Percentiles rank a stretch among this genome's conserved stretches.
Conservation (phyloP, 2,797 vertebrate species). For the Gadopsis bispinosus region DNA sequence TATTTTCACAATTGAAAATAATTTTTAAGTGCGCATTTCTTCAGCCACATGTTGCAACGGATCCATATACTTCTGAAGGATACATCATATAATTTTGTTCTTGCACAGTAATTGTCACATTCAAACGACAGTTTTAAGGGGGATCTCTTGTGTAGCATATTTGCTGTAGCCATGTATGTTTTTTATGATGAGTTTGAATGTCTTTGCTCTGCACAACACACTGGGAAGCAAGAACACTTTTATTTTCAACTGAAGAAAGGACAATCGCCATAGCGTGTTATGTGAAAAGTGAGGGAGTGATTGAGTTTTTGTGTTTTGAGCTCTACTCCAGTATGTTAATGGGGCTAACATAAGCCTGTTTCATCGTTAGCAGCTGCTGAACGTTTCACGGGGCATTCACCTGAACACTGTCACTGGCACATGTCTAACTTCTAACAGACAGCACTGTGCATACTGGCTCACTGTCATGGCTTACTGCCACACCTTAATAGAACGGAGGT, state of each 20-base stretch:
- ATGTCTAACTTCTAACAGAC: constrained; percentile 10
- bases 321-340: constrained; percentile 43
- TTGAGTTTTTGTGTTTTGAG: constrained; percentile 4
- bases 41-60: background rate
- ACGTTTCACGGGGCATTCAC: constrained; percentile 13
- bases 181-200: background rate
- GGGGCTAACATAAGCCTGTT: constrained; percentile 53
- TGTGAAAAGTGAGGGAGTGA: background rate
- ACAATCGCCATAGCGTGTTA: background rate
- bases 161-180: background rate
- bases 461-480: background rate
- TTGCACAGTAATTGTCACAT: background rate
- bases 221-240: background rate
- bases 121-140: background rate
- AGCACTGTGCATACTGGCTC: no score
- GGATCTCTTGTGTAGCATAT: background rate
- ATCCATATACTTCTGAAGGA: background rate
- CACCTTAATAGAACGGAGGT: background rate
- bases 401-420: constrained; percentile 43
- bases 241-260: background rate
- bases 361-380: constrained; percentile 59
- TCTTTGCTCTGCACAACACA: background rate
- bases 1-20: background rate
- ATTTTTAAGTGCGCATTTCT: background rate
- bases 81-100: background rate